Conservation (phyloP, 1,140 invertebrate genomes). For the Drosophila albomicans region DNA sequence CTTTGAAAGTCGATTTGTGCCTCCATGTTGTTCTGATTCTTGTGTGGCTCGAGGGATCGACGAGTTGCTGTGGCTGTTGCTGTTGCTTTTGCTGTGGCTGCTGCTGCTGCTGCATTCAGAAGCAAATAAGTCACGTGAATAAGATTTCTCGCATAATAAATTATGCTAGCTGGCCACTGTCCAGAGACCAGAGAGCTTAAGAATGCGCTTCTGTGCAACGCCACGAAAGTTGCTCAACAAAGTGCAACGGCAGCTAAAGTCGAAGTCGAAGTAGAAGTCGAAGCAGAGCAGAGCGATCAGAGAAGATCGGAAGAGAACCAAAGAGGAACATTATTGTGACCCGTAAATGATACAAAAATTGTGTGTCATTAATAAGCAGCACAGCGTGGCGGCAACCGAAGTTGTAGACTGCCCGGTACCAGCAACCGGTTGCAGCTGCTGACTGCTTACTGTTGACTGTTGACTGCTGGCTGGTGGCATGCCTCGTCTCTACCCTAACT, state of each 20-base stretch:
- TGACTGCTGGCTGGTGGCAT: neutral
- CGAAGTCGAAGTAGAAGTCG: neutral
- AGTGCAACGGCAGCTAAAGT: constrained; percentile 16
- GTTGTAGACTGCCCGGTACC: constrained; percentile 68
- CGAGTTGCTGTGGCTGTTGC: neutral
- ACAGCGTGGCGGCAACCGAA: constrained; percentile 57
- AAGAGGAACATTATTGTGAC: constrained; percentile 75
- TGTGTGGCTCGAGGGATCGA: constrained; percentile 55
- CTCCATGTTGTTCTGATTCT: constrained; percentile 48
- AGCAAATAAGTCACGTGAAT: constrained; percentile 85
- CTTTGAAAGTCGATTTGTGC: neutral
- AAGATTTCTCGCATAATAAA: constrained; percentile 85
- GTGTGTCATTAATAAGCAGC: constrained; percentile 82
- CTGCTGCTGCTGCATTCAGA: constrained; percentile 65
- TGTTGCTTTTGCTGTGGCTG: neutral
- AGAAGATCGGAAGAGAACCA: neutral
- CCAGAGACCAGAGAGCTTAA: constrained; percentile 21
- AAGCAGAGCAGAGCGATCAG: neutral
- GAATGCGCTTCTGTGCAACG: constrained; percentile 78
- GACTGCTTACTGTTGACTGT: neutral
- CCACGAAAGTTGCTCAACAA: constrained; percentile 35
- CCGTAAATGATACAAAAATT: constrained; percentile 84
- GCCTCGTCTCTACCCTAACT: neutral
- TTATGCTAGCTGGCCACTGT: constrained; percentile 65
- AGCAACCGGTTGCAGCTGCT: constrained; percentile 56